Evolutionary conservation across 2,797 vertebrate species (phyloP).

Genomic region (Alcedo quadribrachys): DNA sequence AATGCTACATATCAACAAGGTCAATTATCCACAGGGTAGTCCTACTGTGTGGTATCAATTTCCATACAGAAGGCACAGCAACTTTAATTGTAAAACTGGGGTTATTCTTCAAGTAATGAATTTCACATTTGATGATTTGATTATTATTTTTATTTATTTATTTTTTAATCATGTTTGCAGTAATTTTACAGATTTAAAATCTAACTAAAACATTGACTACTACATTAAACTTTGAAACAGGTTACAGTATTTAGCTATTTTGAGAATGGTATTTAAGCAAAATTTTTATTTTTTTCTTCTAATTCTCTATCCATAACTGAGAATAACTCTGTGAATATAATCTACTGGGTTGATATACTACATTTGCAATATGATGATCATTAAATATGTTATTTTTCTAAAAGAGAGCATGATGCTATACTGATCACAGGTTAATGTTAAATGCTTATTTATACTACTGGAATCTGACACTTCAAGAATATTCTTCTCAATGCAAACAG

Average conservation of each 20-base stretch:
- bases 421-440: neutral
- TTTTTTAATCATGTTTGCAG: constrained; percentile 2
- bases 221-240: constrained; percentile 1
- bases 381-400: neutral
- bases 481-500: neutral
- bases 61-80: neutral
- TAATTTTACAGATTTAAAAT: constrained; percentile 23
- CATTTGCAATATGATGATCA: neutral
- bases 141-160: neutral
- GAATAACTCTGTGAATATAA: neutral
- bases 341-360: neutral
- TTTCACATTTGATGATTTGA: neutral
- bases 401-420: neutral
- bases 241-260: neutral
- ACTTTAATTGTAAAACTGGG: neutral
- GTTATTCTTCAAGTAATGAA: neutral
- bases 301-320: neutral
- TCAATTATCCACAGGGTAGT: neutral
- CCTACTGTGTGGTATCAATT: neutral
- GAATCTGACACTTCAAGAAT: neutral
- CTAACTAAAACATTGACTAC: neutral
- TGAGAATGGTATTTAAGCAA: neutral
- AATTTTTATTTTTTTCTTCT: neutral
- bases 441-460: neutral
- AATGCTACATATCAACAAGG: neutral